Conservation (phyloP, 2,888 invertebrate genomes). For the Hypomecis atomaria region DNA sequence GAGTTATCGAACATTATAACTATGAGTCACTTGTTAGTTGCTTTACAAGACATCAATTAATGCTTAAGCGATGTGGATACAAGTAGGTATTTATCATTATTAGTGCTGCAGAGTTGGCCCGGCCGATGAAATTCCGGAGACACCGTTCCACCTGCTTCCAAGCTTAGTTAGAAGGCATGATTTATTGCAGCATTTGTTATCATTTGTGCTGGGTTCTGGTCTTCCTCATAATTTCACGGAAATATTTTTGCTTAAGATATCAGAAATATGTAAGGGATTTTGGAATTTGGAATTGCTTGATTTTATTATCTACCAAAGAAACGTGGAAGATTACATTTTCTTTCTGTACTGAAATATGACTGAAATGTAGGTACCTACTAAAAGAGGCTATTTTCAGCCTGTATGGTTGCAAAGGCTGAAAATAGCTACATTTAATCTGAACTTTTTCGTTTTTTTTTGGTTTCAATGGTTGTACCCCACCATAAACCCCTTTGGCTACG, state of each 20-base stretch:
- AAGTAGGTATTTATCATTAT: constrained; percentile 1
- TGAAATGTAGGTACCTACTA: too few species aligned
- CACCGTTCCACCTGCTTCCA: constrained; percentile 34
- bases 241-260: neutral
- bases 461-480: too few species aligned
- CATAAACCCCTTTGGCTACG: too few species aligned
- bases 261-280: neutral
- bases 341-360: too few species aligned
- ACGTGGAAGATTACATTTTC: too few species aligned
- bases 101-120: neutral
- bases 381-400: too few species aligned
- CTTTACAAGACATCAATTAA: neutral
- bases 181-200: constrained; percentile 68
- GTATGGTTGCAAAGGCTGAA: too few species aligned
- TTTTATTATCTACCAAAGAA: too few species aligned
- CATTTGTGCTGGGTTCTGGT: constrained; percentile 49
- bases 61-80: neutral
- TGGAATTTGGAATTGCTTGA: neutral
- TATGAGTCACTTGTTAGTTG: neutral
- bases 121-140: constrained; percentile 16
- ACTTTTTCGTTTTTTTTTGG: too few species aligned
- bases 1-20: neutral
- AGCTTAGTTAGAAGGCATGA: constrained; percentile 53
- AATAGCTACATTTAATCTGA: too few species aligned
- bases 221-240: constrained; percentile 1